Evolutionary conservation across 2,888 invertebrate genomes (phyloP).

Genomic region (Tetragonula carbonaria): DNA sequence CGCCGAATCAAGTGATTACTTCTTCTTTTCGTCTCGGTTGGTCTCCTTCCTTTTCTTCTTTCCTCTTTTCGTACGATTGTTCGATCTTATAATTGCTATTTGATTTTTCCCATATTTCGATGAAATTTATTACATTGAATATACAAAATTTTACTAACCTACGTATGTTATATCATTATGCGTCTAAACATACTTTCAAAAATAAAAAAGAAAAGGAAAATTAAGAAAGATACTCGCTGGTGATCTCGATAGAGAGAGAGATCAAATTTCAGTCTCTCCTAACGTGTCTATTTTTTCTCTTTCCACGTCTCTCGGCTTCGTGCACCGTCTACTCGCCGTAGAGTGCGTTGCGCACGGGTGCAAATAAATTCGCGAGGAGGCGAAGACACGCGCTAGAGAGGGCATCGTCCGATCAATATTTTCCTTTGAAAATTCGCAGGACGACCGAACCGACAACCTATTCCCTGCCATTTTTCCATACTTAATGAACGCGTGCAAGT

Average conservation of each 20-base stretch:
- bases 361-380: conserved; percentile 52
- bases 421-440: conserved; percentile 55
- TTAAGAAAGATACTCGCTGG: no score
- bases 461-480: conserved; percentile 52
- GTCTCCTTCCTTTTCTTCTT: no score
- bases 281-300: not conserved
- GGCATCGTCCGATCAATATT: conserved; percentile 53
- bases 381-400: conserved; percentile 41
- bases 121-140: no score
- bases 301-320: not conserved
- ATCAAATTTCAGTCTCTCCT: conserved; percentile 37
- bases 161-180: no score
- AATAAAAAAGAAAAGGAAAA: no score
- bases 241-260: not conserved
- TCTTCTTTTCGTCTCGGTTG: not conserved
- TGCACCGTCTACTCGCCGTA: not conserved
- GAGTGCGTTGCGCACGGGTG: conserved; percentile 35
- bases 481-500: conserved; percentile 52
- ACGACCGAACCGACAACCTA: conserved; percentile 7
- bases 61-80: no score
- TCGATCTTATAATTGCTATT: not conserved
- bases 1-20: not conserved
- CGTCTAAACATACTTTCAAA: no score
- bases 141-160: no score
- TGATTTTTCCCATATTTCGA: conserved; percentile 1